Percentiles rank a stretch among this genome's conserved stretches.
Conservation (phyloP, 2,888 invertebrate species). For the Iselma pallidipennis region DNA sequence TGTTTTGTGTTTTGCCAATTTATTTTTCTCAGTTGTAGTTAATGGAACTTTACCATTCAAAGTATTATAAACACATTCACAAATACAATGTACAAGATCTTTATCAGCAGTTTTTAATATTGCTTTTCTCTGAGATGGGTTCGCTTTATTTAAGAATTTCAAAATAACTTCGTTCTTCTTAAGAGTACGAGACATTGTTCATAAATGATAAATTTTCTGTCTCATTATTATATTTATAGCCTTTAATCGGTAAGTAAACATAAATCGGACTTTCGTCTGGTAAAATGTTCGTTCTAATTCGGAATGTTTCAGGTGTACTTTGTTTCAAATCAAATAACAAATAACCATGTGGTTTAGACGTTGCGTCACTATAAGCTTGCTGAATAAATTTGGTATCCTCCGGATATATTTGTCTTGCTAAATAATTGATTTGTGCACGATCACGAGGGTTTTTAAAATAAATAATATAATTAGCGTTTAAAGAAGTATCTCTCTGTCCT, state of each 20-base stretch:
- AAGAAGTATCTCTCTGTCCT: conserved; percentile 29
- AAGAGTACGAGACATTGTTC: conserved; percentile 9
- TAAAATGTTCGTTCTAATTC: conserved; percentile 21
- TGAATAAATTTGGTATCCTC: conserved; percentile 27
- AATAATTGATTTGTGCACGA: conserved; percentile 26
- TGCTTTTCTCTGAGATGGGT: conserved; percentile 8
- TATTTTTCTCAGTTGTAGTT: neutral
- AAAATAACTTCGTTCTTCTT: conserved; percentile 8
- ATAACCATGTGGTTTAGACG: conserved; percentile 26
- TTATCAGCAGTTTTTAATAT: conserved; percentile 12
- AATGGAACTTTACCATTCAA: conserved; percentile 13
- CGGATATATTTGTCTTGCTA: conserved; percentile 29
- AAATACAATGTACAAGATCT: conserved; percentile 11
- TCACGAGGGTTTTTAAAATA: conserved; percentile 33
- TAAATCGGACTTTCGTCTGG: conserved; percentile 11
- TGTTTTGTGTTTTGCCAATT: conserved; percentile 10
- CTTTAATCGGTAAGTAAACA: conserved; percentile 16
- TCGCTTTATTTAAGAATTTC: conserved; percentile 10
- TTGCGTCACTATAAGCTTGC: conserved; percentile 28
- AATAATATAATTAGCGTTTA: conserved; percentile 33
- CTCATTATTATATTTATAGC: conserved; percentile 4
- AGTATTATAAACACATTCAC: conserved; percentile 10
- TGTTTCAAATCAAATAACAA: conserved; percentile 32
- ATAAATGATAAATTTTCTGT: conserved; percentile 1
- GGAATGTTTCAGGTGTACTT: conserved; percentile 22